phyloP scores from a whole-genome alignment of 2,888 invertebrate genomes.

The Pogonocherus hispidulus region DNA sequence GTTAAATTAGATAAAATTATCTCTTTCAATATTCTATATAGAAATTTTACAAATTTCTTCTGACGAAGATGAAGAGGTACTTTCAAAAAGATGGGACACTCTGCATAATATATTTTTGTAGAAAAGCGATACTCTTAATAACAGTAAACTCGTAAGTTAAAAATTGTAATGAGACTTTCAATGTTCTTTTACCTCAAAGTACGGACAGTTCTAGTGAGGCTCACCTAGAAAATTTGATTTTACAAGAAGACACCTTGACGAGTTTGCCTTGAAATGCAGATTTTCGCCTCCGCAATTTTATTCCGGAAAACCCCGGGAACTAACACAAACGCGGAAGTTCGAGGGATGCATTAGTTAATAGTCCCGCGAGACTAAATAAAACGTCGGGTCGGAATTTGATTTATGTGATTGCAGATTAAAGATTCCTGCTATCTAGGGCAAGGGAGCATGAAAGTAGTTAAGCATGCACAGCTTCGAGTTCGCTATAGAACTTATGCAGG shows the following conservation, averaged over 20 bases:
- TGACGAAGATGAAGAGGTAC: too few relatives aligned
- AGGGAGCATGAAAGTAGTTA: too few relatives aligned
- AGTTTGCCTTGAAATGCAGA: constrained; percentile 1
- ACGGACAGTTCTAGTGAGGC: not conserved
- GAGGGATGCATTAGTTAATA: not conserved
- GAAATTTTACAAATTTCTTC: too few relatives aligned
- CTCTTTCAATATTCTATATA: too few relatives aligned
- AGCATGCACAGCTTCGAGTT: not conserved
- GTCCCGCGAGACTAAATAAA: not conserved
- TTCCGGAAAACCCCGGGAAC: not conserved
- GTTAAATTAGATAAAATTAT: too few relatives aligned
- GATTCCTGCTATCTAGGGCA: not conserved
- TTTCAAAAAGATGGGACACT: too few relatives aligned
- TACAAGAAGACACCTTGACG: not conserved
- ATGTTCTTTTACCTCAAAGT: not conserved
- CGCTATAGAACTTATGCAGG: not conserved
- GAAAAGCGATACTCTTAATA: too few relatives aligned
- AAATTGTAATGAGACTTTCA: too few relatives aligned
- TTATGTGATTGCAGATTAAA: constrained; percentile 3
- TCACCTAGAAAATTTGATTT: not conserved
- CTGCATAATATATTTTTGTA: too few relatives aligned
- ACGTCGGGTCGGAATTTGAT: not conserved
- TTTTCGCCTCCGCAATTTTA: constrained; percentile 2
- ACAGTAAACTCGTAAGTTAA: too few relatives aligned
- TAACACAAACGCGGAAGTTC: not conserved